phyloP scores from a whole-genome alignment of 2,797 vertebrate species.

The Artibeus lituratus region DNA sequence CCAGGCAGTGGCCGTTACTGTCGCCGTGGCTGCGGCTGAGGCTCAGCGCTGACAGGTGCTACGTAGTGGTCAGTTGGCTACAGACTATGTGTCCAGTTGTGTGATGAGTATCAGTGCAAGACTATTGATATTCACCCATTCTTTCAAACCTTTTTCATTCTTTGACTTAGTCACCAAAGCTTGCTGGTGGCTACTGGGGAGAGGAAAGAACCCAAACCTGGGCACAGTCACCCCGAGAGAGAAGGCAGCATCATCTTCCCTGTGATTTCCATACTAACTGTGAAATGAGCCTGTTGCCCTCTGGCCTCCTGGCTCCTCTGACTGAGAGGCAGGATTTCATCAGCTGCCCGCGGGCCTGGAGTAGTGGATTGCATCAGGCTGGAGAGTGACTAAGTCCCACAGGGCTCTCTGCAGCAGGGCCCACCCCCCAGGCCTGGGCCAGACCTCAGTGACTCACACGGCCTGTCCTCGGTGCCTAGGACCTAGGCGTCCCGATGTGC shows the following conservation, averaged over 20 bases:
- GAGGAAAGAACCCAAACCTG: not conserved
- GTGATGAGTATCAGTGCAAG: not conserved
- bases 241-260: not conserved
- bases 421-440: not conserved
- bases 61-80: not conserved
- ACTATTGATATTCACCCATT: not conserved
- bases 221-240: not conserved
- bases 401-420: not conserved
- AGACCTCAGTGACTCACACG: conserved; percentile 9
- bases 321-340: conserved; percentile 5
- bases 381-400: not conserved
- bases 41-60: not conserved
- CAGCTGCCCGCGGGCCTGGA: not conserved
- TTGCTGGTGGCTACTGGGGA: not conserved
- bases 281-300: not conserved
- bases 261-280: not conserved
- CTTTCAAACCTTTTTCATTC: not conserved
- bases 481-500: not conserved
- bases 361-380: conserved; percentile 17
- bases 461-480: conserved; percentile 4
- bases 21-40: not conserved
- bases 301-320: not conserved
- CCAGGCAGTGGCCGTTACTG: not conserved
- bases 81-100: not conserved
- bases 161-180: not conserved